Evolutionary conservation across 2,797 vertebrate species (phyloP).

Genomic region (Limnodromus scolopaceus): DNA sequence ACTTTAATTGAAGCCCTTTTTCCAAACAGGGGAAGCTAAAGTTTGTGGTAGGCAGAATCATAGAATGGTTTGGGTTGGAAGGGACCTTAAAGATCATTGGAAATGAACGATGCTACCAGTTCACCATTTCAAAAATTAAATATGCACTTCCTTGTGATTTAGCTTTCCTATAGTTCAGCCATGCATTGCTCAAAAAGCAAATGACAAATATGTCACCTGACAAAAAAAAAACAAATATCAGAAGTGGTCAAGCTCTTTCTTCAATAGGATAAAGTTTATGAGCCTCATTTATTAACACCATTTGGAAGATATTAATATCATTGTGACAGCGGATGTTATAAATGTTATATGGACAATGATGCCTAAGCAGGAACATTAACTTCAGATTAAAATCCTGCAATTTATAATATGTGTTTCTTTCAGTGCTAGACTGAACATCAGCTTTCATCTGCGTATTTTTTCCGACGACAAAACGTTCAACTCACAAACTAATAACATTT

Average conservation of each 20-base stretch:
- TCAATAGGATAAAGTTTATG: not conserved
- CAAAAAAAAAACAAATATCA: not conserved
- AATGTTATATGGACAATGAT: not conserved
- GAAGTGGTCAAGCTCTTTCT: not conserved
- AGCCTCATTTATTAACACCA: not conserved
- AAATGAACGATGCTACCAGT: not conserved
- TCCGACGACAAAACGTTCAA: not conserved
- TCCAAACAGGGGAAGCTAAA: not conserved
- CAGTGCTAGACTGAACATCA: not conserved
- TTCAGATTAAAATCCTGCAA: slow-evolving; percentile 31
- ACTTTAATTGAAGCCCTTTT: not conserved
- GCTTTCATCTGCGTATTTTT: not conserved
- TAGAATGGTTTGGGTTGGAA: too few species aligned
- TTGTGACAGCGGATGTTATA: not conserved
- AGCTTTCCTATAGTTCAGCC: not conserved
- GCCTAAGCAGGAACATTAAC: slow-evolving; percentile 34
- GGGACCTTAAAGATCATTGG: not conserved
- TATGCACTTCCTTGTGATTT: not conserved
- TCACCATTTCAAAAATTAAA: not conserved
- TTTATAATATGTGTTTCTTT: not conserved
- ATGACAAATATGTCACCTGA: not conserved
- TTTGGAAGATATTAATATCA: not conserved
- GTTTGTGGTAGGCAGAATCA: not conserved
- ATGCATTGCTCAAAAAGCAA: not conserved
- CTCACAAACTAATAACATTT: not conserved